Evolutionary conservation across 2,113 vertebrate species (phyloP).

Genomic region (Corydoras maculifer): DNA sequence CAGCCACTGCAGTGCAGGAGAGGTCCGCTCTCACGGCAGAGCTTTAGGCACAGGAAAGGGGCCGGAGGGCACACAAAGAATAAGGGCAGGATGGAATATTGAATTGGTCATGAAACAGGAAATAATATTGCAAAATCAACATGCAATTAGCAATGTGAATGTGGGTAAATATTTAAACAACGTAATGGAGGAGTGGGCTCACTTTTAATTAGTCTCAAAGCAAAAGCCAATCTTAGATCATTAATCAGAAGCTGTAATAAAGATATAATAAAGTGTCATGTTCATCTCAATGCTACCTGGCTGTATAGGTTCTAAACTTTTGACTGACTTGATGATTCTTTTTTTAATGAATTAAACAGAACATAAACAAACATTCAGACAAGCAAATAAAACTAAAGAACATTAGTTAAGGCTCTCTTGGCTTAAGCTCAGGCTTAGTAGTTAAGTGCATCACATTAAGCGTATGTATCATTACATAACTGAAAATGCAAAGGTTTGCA

Average conservation of each 20-base stretch:
- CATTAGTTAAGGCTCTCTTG: too few species aligned
- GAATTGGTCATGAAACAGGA: constrained; percentile 24
- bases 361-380: too few species aligned
- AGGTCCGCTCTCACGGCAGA: constrained; percentile 17
- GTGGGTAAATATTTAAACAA: constrained; percentile 41
- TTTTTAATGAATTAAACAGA: too few species aligned
- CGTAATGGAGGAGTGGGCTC: constrained; percentile 35
- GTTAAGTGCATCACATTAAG: constrained; percentile 7
- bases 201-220: constrained; percentile 33
- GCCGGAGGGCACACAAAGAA: constrained; percentile 23
- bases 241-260: constrained; percentile 5
- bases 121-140: constrained; percentile 34
- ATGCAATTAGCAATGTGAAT: constrained; percentile 40
- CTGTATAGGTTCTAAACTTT: constrained; percentile 7
- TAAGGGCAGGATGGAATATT: constrained; percentile 27
- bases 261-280: not conserved
- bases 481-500: constrained; percentile 5
- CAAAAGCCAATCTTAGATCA: constrained; percentile 36
- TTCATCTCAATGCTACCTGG: not conserved
- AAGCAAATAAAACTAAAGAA: too few species aligned
- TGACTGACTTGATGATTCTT: not conserved
- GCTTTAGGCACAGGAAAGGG: constrained; percentile 18
- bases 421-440: too few species aligned
- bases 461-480: constrained; percentile 27
- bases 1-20: constrained; percentile 7